Conservation (phyloP, 2,888 invertebrate species). For the Venustoraphidia nigricollis region DNA sequence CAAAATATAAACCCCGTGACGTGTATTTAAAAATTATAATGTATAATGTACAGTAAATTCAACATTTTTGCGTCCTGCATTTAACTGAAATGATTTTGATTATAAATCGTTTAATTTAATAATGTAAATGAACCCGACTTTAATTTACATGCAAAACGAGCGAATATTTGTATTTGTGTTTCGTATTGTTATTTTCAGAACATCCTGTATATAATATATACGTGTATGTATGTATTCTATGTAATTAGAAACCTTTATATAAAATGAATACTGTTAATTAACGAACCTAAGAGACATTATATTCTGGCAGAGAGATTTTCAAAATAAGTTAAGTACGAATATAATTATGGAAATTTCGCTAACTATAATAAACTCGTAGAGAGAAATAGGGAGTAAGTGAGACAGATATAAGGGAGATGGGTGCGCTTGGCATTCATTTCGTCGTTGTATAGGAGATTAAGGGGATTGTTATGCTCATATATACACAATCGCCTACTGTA, state of each 20-base stretch:
- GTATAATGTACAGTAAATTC: too few relatives aligned
- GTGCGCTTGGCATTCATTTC: background rate
- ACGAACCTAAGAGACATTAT: constrained; percentile 39
- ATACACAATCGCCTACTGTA: too few relatives aligned
- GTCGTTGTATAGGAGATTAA: too few relatives aligned
- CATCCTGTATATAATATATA: constrained; percentile 9
- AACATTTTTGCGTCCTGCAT: background rate
- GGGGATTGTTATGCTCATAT: too few relatives aligned
- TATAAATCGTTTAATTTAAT: constrained; percentile 7
- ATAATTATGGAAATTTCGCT: constrained; percentile 22
- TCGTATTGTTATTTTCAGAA: background rate
- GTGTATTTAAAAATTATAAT: too few relatives aligned
- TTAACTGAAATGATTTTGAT: constrained; percentile 4
- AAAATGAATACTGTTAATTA: constrained; percentile 44
- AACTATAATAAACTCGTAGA: constrained; percentile 8
- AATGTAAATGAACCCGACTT: constrained; percentile 7
- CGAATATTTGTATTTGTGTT: background rate
- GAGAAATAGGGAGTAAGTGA: background rate
- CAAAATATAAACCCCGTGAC: too few relatives aligned
- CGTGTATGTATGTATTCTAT: constrained; percentile 23
- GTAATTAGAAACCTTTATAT: constrained; percentile 44
- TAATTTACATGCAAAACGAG: constrained; percentile 6
- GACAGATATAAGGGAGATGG: background rate
- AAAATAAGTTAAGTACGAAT: constrained; percentile 28
- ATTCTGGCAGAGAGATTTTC: constrained; percentile 21